Conservation (phyloP, 1,140 invertebrate genomes). For the Steinernema feltiae region DNA sequence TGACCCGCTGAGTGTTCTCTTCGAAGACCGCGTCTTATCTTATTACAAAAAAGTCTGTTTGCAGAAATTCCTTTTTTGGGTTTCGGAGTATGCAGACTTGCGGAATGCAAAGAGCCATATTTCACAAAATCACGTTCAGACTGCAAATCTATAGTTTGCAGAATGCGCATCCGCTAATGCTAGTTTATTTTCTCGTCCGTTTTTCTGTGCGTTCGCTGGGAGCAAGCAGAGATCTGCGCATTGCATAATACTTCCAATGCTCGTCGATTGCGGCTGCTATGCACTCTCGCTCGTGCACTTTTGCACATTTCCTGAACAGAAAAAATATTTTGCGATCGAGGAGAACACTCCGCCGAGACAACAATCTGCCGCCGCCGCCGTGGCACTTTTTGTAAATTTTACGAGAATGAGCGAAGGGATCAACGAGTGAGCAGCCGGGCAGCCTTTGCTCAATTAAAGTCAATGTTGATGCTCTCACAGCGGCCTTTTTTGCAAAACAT, state of each 20-base stretch:
- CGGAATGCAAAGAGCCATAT: background rate
- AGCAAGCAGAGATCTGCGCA: background rate
- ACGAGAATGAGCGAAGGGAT: background rate
- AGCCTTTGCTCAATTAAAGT: no score
- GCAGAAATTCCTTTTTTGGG: no score
- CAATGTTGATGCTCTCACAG: no score
- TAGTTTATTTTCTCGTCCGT: background rate
- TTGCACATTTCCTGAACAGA: constrained; percentile 1
- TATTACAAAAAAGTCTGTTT: no score
- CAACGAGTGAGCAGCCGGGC: no score
- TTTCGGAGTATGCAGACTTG: no score
- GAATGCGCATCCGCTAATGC: background rate
- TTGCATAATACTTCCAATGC: constrained; percentile 16
- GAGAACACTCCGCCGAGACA: background rate
- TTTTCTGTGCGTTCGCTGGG: constrained; percentile 4
- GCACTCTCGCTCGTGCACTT: constrained; percentile 1
- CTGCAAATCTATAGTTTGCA: background rate
- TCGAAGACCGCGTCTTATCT: no score
- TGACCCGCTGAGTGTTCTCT: no score
- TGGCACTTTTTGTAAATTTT: background rate
- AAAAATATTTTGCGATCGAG: constrained; percentile 6
- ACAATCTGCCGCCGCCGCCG: background rate
- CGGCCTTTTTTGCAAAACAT: background rate
- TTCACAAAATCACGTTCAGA: background rate
- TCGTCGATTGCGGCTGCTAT: background rate